phyloP scores from a whole-genome alignment of 2,888 invertebrate species.

The Andrena bicolor region DNA sequence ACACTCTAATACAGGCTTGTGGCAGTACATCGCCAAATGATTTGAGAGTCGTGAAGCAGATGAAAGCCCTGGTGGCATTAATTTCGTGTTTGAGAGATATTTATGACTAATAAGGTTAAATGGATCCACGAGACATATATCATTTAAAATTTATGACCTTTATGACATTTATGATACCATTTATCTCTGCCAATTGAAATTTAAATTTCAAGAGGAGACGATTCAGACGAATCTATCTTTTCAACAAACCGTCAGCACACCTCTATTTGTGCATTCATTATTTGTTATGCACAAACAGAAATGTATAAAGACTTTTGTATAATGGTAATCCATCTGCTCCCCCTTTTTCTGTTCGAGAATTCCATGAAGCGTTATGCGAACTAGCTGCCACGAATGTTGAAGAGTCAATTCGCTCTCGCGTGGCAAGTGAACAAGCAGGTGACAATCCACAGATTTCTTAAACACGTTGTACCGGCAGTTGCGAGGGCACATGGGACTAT shows the following conservation, averaged over 20 bases:
- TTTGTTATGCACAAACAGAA: background rate
- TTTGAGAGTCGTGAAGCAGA: no score
- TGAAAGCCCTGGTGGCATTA: no score
- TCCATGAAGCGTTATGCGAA: background rate
- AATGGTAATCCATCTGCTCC: background rate
- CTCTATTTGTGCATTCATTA: background rate
- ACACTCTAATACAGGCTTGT: no score
- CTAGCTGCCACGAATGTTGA: background rate
- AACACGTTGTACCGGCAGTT: constrained; percentile 39
- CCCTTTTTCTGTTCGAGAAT: background rate
- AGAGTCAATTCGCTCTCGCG: background rate
- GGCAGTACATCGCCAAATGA: no score
- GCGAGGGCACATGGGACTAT: constrained; percentile 13
- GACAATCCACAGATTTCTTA: constrained; percentile 29
- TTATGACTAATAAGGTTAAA: no score
- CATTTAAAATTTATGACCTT: no score
- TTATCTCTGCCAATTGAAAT: background rate
- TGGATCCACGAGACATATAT: no score
- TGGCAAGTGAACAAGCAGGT: constrained; percentile 21
- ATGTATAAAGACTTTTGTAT: background rate
- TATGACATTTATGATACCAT: background rate
- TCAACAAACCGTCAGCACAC: background rate
- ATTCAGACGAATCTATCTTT: background rate
- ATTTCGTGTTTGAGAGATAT: no score
- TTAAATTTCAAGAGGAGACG: background rate